phyloP scores from a whole-genome alignment of 2,113 vertebrate genomes.

The Caracal caracal region DNA sequence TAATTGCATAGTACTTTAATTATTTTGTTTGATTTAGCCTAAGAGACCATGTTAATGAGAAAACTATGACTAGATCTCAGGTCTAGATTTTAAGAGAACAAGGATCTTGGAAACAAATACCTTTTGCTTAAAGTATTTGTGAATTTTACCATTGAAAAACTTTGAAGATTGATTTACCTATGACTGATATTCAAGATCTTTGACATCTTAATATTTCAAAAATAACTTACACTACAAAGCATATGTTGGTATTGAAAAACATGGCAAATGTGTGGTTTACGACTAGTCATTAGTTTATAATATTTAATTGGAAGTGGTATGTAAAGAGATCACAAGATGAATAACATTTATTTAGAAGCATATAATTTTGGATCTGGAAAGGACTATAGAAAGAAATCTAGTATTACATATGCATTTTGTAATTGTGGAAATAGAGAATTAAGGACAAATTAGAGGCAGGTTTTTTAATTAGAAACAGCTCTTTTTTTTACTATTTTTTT shows the following conservation, averaged over 20 bases:
- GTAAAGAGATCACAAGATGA: background rate
- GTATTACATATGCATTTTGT: background rate
- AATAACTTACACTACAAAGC: background rate
- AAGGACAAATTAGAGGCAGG: background rate
- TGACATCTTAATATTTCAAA: background rate
- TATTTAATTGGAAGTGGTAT: constrained; percentile 18
- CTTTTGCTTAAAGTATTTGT: background rate
- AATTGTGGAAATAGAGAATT: background rate
- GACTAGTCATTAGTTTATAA: background rate
- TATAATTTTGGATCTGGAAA: background rate
- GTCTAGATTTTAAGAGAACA: background rate
- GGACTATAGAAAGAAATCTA: background rate
- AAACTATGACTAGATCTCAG: background rate
- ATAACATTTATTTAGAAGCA: background rate
- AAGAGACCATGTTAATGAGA: background rate
- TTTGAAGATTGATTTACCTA: background rate
- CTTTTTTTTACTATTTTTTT: background rate
- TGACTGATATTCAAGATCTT: background rate
- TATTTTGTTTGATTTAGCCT: constrained; percentile 20
- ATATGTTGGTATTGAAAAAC: background rate
- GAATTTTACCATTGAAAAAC: background rate
- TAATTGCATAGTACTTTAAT: background rate
- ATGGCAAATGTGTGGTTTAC: background rate
- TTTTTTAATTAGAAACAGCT: background rate
- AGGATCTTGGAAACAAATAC: background rate